Conservation (phyloP, 2,113 vertebrate genomes). For the Hystrix cristata region DNA sequence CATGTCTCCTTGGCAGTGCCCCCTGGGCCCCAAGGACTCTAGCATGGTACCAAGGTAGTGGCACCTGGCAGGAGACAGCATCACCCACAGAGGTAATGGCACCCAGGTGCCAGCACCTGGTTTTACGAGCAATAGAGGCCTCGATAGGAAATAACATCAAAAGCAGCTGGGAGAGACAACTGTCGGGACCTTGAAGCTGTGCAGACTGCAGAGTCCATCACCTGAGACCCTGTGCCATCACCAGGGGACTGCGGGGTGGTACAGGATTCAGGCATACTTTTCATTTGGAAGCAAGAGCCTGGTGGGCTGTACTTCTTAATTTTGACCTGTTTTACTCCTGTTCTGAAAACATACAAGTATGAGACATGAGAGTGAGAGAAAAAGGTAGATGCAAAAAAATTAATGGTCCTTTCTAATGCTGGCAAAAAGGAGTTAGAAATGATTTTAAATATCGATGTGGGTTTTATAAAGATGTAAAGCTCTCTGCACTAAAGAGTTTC, state of each 20-base stretch:
- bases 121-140: background rate
- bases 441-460: background rate
- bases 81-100: background rate
- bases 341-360: background rate
- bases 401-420: background rate
- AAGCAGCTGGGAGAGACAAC: background rate
- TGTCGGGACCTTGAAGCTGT: background rate
- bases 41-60: accelerated
- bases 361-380: background rate
- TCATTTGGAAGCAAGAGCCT: background rate
- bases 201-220: background rate
- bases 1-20: background rate
- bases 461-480: background rate
- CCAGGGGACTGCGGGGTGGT: accelerated
- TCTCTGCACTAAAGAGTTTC: background rate
- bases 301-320: background rate
- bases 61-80: background rate
- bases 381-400: background rate
- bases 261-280: background rate
- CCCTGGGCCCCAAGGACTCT: background rate
- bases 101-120: accelerated
- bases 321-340: background rate
- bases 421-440: background rate
- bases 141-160: background rate
- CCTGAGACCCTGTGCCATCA: background rate